Base-by-base conservation (phyloP, 2,888 invertebrate genomes). In the Lasioglossum leucozonium region DNA sequence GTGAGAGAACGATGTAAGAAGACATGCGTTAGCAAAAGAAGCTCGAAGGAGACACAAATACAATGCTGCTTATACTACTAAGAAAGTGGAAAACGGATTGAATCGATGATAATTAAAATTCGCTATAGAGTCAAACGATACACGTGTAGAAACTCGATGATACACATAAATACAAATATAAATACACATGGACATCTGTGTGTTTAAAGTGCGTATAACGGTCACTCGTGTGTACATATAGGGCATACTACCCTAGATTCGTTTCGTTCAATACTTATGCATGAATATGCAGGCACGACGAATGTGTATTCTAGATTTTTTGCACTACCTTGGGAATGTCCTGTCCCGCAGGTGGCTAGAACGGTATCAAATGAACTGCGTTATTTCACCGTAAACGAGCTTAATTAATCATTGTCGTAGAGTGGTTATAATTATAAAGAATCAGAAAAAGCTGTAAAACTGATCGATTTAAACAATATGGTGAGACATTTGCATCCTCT, bases 281-380 rank as follows among this genome's bases (percentile, higher is more conserved):
- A 51, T 88, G 76, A 75, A 87, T 87, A 88, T 88, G 51, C 81
- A 82, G 86, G 86, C 84, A 82, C 87, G 89, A 69, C 77, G 88
- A 84, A 87, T 86, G 87, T 91, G 88, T 91, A 90, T 90, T 89
- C 87, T 87, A 87, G 87, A 87, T 89, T 91, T 89, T n/a, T 90
- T 90, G 92, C 95, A 96, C 95, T 97, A 98, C 98, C 98, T 98
- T 97, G 98, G 98, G 95, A 98, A 98, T 92, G 98, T 98, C 98
- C 98, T 97, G 96, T 98, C 98, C 97, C 97, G 97, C 95, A 98
- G 98, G 96, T 98, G 98, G 98, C 98, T 98, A 95, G 95, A 95
- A 95, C 92, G 94, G 93, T 93, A 95, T 93, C 92, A 91, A 88
- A 88, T 88, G 77, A 86, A 81, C 84, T 91, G 79, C 81, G 82